These are phyloP conservation scores for Drosophila mercatorum DNA, from an alignment of 2,888 invertebrate species.

Conservation along the genomic window DNA sequence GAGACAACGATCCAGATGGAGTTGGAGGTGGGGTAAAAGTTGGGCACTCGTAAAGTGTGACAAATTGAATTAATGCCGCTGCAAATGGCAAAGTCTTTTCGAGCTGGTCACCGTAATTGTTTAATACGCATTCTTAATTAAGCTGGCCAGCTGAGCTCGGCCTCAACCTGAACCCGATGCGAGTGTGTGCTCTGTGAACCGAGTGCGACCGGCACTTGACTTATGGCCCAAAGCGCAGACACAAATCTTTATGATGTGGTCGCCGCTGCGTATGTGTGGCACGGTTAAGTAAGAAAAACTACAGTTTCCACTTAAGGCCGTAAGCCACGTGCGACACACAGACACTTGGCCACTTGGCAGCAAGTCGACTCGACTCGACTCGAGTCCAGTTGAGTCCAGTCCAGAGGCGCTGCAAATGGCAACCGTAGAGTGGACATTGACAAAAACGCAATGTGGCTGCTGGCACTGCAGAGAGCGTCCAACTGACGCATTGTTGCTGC, in stretches of 20 bases:
- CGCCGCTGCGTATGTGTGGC: constrained; percentile 47
- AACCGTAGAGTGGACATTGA: constrained; percentile 78
- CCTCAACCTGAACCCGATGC: constrained; percentile 23
- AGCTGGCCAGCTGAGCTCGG: constrained; percentile 22
- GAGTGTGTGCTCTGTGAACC: constrained; percentile 58
- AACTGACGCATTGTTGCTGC: constrained; percentile 81
- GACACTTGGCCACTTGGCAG: constrained; percentile 26
- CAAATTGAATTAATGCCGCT: constrained; percentile 79
- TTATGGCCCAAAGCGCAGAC: constrained; percentile 75
- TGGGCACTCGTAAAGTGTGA: constrained; percentile 76
- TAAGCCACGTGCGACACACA: constrained; percentile 52
- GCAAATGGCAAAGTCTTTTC: constrained; percentile 68
- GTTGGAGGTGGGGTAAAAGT: constrained; percentile 38
- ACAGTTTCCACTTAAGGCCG: constrained; percentile 76
- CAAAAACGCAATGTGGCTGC: constrained; percentile 67
- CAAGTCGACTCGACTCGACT: constrained; percentile 16
- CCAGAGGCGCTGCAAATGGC: constrained; percentile 66
- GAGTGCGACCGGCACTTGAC: constrained; percentile 71
- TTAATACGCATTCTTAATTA: constrained; percentile 78
- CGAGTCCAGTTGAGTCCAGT: constrained; percentile 36
- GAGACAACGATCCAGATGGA: constrained; percentile 1
- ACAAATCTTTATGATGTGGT: constrained; percentile 74
- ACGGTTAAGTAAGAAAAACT: constrained; percentile 79
- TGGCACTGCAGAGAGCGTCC: constrained; percentile 17
- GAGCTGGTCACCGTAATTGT: constrained; percentile 74